A percentile compares a stretch with the other conserved stretches of the same genome.
Conservation (phyloP, 2,113 vertebrate genomes). For the Etheostoma cragini region DNA sequence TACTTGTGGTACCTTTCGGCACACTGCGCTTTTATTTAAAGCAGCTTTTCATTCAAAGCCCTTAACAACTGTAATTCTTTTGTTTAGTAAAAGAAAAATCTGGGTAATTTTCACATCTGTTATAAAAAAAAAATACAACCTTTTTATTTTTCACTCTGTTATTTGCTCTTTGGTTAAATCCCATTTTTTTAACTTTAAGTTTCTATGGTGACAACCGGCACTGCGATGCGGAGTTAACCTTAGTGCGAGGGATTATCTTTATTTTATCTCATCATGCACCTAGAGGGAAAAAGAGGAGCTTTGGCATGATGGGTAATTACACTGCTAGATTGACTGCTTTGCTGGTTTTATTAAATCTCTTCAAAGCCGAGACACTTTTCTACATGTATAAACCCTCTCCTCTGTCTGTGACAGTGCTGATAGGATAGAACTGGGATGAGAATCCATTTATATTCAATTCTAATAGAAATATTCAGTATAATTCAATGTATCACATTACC, state of each 20-base stretch:
- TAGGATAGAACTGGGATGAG: constrained; percentile 7
- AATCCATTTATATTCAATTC: constrained; percentile 21
- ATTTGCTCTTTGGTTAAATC: not conserved
- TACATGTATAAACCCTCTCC: not conserved
- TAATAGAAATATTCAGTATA: not conserved
- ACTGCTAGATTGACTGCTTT: constrained; percentile 35
- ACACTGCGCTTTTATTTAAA: not conserved
- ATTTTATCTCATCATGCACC: constrained; percentile 42
- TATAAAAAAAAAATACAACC: not conserved
- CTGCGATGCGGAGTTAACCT: not conserved
- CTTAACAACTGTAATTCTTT: not conserved
- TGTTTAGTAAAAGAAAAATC: not conserved
- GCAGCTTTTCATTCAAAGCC: not conserved
- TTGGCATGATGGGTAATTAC: constrained; percentile 51
- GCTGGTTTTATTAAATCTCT: constrained; percentile 35
- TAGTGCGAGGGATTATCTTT: constrained; percentile 43
- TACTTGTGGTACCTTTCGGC: not conserved
- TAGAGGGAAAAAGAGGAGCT: constrained; percentile 24
- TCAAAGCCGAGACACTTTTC: constrained; percentile 31
- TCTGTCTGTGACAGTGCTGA: constrained; percentile 19
- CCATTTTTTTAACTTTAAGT: not conserved
- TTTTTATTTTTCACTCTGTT: constrained; percentile 3
- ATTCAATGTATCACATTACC: not conserved
- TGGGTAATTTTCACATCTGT: not conserved
- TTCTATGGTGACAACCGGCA: constrained; percentile 45